A percentile compares a stretch with the other conserved stretches of the same genome.
These are phyloP conservation scores for Phalacrocorax pelagicus DNA, from an alignment of 2,113 vertebrate genomes.

Conservation along the genomic window DNA sequence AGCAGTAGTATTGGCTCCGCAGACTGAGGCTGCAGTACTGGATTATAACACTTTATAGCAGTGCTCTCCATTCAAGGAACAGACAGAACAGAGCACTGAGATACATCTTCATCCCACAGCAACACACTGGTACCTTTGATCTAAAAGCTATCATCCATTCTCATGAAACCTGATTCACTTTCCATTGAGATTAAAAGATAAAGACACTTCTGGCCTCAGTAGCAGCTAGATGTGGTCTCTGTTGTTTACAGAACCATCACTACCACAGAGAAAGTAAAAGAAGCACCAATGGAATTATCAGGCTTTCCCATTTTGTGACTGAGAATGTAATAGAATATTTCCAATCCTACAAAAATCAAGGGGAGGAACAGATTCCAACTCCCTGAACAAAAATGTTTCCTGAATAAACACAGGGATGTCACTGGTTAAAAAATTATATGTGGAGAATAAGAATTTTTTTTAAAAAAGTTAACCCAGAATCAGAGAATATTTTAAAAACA, in stretches of 20 bases:
- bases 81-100: neutral
- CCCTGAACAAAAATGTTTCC: neutral
- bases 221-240: neutral
- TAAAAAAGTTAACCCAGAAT: neutral
- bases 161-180: neutral
- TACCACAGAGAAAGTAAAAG: neutral
- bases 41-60: neutral
- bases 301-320: neutral
- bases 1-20: neutral
- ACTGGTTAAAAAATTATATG: neutral
- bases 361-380: neutral
- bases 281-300: neutral
- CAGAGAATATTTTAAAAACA: neutral
- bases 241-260: neutral
- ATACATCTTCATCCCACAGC: neutral
- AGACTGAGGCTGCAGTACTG: neutral
- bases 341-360: neutral
- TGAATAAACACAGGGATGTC: neutral
- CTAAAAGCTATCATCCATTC: neutral
- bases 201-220: neutral
- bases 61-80: neutral
- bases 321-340: neutral
- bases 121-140: neutral
- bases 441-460: neutral
- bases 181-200: neutral